A percentile compares a stretch with the other conserved stretches of the same genome.
Conservation (phyloP, 2,113 vertebrate species). For the Ceyx cyanopectus region DNA sequence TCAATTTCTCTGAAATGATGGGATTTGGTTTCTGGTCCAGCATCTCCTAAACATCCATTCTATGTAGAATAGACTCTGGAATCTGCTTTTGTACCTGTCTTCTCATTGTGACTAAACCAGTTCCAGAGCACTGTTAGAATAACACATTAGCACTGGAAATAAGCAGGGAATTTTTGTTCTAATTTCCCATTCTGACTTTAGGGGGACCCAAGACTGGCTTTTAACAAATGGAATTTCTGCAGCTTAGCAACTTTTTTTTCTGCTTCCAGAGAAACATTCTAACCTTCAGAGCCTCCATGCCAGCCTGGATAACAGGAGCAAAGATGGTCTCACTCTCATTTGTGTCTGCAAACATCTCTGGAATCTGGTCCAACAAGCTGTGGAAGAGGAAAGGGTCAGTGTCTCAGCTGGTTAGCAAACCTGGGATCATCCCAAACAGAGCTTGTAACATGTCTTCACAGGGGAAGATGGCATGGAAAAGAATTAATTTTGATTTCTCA, state of each 20-base stretch:
- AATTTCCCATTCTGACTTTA: neutral
- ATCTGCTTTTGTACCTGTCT: neutral
- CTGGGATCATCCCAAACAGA: neutral
- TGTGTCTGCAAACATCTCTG: slow-evolving; percentile 94
- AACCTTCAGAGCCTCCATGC: slow-evolving; percentile 95
- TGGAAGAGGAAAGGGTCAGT: neutral
- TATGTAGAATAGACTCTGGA: neutral
- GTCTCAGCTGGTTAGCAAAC: neutral
- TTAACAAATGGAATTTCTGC: neutral
- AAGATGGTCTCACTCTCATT: slow-evolving; percentile 94
- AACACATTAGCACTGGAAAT: neutral
- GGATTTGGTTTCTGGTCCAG: too few species aligned
- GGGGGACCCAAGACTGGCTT: neutral
- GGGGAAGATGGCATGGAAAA: neutral
- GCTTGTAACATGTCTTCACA: neutral
- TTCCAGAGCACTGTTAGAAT: neutral
- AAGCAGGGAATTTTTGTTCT: neutral
- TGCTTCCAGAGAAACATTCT: slow-evolving; percentile 26
- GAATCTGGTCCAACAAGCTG: slow-evolving; percentile 95
- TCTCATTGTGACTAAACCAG: neutral
- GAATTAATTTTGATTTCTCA: neutral
- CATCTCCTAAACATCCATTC: neutral
- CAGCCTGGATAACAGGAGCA: slow-evolving; percentile 92
- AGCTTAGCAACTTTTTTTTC: neutral
- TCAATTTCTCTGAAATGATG: neutral